phyloP scores from a whole-genome alignment of 1,140 invertebrate species.

The Procambarus clarkii region DNA sequence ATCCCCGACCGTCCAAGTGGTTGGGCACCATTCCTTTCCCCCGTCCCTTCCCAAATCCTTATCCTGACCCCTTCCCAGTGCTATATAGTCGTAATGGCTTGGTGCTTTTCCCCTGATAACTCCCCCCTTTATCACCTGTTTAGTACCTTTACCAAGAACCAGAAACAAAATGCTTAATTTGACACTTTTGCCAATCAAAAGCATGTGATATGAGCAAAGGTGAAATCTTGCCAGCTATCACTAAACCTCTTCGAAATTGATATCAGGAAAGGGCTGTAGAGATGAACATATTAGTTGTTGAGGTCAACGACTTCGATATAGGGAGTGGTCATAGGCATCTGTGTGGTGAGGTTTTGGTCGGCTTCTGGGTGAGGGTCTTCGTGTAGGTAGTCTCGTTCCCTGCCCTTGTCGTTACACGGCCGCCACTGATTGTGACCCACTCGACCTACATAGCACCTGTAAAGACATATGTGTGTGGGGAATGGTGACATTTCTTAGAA shows the following conservation, averaged over 20 bases:
- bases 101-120: too few species aligned
- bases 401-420: constrained; percentile 46
- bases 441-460: constrained; percentile 68
- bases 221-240: background rate
- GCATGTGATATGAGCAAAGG: too few species aligned
- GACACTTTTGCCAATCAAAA: too few species aligned
- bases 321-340: background rate
- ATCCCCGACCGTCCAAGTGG: too few species aligned
- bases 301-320: background rate
- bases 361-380: background rate
- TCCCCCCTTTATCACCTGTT: too few species aligned
- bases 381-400: constrained; percentile 54
- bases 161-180: too few species aligned
- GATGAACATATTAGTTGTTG: background rate
- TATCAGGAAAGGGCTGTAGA: background rate
- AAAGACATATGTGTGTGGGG: background rate
- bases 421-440: constrained; percentile 65
- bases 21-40: too few species aligned
- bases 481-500: too few species aligned
- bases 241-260: background rate
- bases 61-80: too few species aligned
- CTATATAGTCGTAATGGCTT: too few species aligned
- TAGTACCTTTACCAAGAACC: too few species aligned
- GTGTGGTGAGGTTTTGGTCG: background rate
- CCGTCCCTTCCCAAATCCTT: too few species aligned